These are phyloP conservation scores for Therioaphis trifolii DNA, from an alignment of 2,888 invertebrate genomes.

Conservation along the genomic window DNA sequence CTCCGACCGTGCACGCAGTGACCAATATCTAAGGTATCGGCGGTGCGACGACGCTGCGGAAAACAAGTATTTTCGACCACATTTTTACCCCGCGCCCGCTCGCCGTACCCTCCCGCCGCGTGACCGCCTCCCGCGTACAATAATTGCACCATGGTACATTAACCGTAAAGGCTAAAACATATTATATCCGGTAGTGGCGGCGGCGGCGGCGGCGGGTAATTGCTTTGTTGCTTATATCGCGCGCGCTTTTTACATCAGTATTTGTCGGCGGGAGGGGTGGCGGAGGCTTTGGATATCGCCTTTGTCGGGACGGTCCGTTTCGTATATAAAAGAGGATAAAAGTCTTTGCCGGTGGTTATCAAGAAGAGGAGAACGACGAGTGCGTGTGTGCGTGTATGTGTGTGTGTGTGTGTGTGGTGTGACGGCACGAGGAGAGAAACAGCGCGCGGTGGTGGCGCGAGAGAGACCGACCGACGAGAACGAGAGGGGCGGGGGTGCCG, in stretches of 20 bases:
- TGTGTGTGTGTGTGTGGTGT: no score
- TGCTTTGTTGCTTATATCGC: constrained; percentile 49
- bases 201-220: constrained; percentile 49
- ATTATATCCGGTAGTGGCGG: constrained; percentile 39
- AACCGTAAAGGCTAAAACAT: constrained; percentile 50
- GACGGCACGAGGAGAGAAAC: background rate
- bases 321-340: constrained; percentile 61
- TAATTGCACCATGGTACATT: constrained; percentile 58
- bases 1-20: background rate
- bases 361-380: background rate
- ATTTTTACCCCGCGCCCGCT: background rate
- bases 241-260: constrained; percentile 55
- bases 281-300: constrained; percentile 53
- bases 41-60: background rate
- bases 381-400: no score
- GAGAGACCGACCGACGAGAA: no score
- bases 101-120: background rate
- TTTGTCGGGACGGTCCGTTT: constrained; percentile 58
- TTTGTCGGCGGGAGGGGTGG: background rate
- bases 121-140: background rate
- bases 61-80: constrained; percentile 25
- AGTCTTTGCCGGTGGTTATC: constrained; percentile 59
- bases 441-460: background rate
- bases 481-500: background rate
- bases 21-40: background rate